Evolutionary conservation across 2,797 vertebrate species (phyloP), one percentile per base, ranked within the genome.

Genomic region (Fistularia tabacaria): DNA sequence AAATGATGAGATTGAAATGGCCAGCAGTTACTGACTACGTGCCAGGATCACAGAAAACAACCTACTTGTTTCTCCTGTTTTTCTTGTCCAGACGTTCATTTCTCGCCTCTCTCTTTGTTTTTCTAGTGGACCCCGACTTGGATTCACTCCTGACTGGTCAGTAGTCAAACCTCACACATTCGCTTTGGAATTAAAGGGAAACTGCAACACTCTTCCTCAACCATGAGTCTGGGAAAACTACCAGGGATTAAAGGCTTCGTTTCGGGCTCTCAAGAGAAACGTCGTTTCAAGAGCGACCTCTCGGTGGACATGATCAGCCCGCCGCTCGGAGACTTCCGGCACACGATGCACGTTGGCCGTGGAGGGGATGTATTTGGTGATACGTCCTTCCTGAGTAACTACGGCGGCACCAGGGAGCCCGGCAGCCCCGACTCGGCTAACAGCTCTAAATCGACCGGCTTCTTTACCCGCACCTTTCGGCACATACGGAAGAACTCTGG

Each of bases 261-360:
- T 77, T 90, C 93, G 0, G 80, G 91, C 69, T 93, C 95, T 3
- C 94, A 96, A 0, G 83, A 91, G 51, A 96, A 93, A 66, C 90
- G 94, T 1, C 91, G 92, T 9, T 88, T 92, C 62, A 93, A 91
- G 81, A 89, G 90, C 0, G 91, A 94, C 57, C 90, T 98, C 69
- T 97, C 94, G 0, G 87, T 94, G 0, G 96, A 99, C 69, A 98
- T 98, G 96, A 98, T 99, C 86, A 95, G 96, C 79, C 92, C 92
- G 0, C 96, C 96, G 0, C 77, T 99, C 10, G 94, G 90, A 0
- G 96, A 99, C 89, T 98, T 99, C 70, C 92, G 95, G n/a, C 96
- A 98, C 71, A 98, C 95, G 38, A 98, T 98, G 95, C 96, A 98
- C 0, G 95, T 97, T 10, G 96, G 96, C n/a, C 95, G 93, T 0